Evolutionary conservation across 2,113 vertebrate species (phyloP).

Genomic region (Origma solitaria): DNA sequence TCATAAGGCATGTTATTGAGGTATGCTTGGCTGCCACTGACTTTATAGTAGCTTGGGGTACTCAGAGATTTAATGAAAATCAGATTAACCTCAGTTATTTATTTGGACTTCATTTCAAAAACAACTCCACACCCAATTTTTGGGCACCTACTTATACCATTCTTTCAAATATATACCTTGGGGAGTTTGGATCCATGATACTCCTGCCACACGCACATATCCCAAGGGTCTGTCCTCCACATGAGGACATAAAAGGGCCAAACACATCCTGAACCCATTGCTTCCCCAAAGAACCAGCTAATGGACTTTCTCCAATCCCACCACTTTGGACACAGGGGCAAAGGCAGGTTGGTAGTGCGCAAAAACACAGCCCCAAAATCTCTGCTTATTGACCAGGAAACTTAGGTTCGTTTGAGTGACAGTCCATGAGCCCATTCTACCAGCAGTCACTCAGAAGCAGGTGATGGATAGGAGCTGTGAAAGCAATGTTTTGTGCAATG

Average conservation of each 20-base stretch:
- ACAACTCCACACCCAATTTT: neutral
- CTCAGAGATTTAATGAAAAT: conserved; percentile 7
- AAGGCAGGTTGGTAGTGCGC: neutral
- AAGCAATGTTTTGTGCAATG: neutral
- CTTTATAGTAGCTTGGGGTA: neutral
- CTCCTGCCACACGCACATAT: fast-evolving
- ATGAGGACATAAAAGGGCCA: neutral
- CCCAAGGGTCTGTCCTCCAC: neutral
- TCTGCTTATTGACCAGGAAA: neutral
- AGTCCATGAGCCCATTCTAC: neutral
- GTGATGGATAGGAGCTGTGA: neutral
- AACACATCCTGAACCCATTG: neutral
- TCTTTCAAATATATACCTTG: neutral
- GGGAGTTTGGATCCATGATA: neutral
- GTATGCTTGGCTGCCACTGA: neutral
- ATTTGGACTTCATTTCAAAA: neutral
- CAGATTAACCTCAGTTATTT: conserved; percentile 28
- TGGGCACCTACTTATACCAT: neutral
- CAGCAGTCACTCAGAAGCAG: neutral
- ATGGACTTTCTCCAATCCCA: neutral
- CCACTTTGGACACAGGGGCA: neutral
- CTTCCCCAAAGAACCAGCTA: neutral
- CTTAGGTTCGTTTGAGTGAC: neutral
- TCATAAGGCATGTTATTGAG: neutral
- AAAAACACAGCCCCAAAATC: neutral